These are phyloP conservation scores for Drosophila virilis DNA, from an alignment of 1,140 invertebrate genomes.

Conservation along the genomic window DNA sequence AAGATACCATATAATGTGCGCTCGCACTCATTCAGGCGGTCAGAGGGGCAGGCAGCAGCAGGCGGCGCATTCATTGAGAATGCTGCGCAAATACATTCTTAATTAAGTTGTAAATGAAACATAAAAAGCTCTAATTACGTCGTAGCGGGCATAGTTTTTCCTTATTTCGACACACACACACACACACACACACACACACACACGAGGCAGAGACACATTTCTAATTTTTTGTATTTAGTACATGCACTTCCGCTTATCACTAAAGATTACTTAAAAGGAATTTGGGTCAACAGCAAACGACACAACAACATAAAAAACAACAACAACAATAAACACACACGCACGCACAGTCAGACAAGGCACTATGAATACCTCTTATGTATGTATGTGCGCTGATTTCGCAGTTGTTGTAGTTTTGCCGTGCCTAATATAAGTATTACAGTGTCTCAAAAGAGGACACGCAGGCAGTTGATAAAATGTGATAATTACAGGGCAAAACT, in stretches of 20 bases:
- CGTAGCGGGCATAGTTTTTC: conserved; percentile 55
- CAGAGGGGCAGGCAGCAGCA: background rate
- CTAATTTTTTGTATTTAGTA: conserved; percentile 62
- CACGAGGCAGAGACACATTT: conserved; percentile 28
- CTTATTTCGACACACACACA: conserved; percentile 25
- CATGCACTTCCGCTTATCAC: conserved; percentile 75
- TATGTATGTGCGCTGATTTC: conserved; percentile 22
- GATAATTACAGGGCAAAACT: too few species aligned
- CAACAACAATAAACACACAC: conserved; percentile 22
- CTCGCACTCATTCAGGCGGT: conserved; percentile 47
- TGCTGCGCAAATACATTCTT: conserved; percentile 75
- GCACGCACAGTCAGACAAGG: conserved; percentile 4
- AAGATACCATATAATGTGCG: conserved; percentile 13
- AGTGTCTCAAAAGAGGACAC: too few species aligned
- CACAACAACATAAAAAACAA: conserved; percentile 28
- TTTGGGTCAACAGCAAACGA: conserved; percentile 62
- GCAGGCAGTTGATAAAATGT: background rate
- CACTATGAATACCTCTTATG: conserved; percentile 3
- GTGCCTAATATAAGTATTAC: background rate
- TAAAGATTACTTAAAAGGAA: conserved; percentile 61
- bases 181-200: too few species aligned
- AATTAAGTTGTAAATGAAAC: conserved; percentile 77
- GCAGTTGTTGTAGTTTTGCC: background rate
- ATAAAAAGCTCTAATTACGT: conserved; percentile 70
- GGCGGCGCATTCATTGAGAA: conserved; percentile 41